Conservation (phyloP, 2,113 vertebrate genomes). For the Tetrax tetrax region DNA sequence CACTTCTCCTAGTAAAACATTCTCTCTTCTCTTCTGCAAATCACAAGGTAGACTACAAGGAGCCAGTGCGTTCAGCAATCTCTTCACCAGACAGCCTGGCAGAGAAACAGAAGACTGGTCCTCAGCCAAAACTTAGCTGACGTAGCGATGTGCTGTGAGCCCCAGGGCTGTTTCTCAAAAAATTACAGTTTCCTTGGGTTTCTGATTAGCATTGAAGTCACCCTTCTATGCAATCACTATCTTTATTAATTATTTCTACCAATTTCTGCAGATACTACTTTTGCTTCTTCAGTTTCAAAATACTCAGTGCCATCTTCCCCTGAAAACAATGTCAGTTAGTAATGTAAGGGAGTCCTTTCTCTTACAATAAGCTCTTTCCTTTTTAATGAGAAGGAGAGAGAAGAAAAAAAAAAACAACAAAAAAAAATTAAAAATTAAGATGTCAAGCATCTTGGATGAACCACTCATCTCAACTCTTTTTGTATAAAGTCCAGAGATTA, state of each 20-base stretch:
- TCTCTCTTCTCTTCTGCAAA: not conserved
- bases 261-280: not conserved
- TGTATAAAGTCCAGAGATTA: not conserved
- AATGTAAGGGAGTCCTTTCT: accelerated
- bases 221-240: too few relatives aligned
- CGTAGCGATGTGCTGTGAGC: not conserved
- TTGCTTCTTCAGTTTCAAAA: not conserved
- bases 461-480: not conserved
- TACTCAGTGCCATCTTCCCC: not conserved
- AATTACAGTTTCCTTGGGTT: not conserved
- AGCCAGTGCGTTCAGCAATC: not conserved
- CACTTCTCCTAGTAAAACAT: not conserved
- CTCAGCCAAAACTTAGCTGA: not conserved
- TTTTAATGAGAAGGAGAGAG: accelerated
- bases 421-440: too few relatives aligned
- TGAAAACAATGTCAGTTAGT: not conserved
- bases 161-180: not conserved
- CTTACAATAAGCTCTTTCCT: not conserved
- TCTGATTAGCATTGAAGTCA: not conserved
- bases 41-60: not conserved
- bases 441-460: not conserved
- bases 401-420: accelerated
- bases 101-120: not conserved
- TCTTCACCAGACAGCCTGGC: not conserved
- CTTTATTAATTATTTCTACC: not conserved